Percentiles rank a stretch among this genome's conserved stretches.
These are phyloP conservation scores for Leptinotarsa tumamoca DNA, from an alignment of 2,888 invertebrate species.

Conservation along the genomic window DNA sequence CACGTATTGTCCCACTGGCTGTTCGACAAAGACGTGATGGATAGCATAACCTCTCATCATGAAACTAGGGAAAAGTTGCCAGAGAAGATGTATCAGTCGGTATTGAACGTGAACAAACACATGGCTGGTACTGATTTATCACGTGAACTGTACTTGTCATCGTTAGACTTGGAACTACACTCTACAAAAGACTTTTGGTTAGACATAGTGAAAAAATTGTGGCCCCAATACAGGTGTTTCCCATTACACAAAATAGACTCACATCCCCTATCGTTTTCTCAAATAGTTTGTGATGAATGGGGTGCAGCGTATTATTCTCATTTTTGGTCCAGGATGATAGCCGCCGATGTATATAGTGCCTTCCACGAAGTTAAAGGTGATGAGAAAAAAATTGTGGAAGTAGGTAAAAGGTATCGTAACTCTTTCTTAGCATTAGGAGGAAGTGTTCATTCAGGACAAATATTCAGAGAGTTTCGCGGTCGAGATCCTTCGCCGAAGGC, in stretches of 20 bases:
- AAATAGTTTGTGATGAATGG: constrained; percentile 86
- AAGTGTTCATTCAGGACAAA: constrained; percentile 82
- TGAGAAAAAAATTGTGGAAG: constrained; percentile 69
- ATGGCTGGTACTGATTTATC: constrained; percentile 85
- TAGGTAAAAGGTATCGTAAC: constrained; percentile 81
- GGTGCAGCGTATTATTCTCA: constrained; percentile 88
- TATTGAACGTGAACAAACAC: constrained; percentile 76
- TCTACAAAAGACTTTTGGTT: constrained; percentile 84
- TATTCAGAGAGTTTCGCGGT: constrained; percentile 91
- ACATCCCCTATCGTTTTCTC: constrained; percentile 86
- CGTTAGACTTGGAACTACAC: constrained; percentile 86
- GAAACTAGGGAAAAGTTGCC: constrained; percentile 80
- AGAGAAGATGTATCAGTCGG: constrained; percentile 73
- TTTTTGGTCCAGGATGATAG: constrained; percentile 89
- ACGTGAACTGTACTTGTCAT: constrained; percentile 83
- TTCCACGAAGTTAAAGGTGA: constrained; percentile 78
- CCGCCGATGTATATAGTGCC: constrained; percentile 89
- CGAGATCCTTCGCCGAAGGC: constrained; percentile 91
- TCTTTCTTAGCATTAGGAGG: constrained; percentile 89
- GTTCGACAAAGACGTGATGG: constrained; percentile 67
- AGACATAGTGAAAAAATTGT: constrained; percentile 80
- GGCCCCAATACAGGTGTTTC: constrained; percentile 84
- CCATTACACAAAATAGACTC: constrained; percentile 83
- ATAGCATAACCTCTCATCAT: constrained; percentile 79
- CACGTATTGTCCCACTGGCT: constrained; percentile 87